phyloP scores from a whole-genome alignment of 2,113 vertebrate genomes.

The Dipodomys spectabilis region DNA sequence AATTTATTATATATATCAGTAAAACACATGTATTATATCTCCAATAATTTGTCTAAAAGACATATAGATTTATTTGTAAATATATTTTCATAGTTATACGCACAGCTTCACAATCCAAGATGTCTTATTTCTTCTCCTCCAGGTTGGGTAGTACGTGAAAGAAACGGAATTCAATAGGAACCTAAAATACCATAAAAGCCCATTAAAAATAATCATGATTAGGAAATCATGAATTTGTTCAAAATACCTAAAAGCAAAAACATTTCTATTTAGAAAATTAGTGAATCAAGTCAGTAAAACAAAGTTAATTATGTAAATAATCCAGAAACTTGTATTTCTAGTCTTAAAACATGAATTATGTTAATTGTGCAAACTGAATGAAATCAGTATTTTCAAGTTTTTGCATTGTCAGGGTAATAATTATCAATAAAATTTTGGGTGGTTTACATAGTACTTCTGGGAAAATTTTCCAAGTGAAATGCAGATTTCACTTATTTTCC shows the following conservation, averaged over 20 bases:
- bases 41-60: constrained; percentile 70
- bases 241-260: constrained; percentile 62
- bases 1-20: constrained; percentile 86
- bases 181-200: constrained; percentile 87
- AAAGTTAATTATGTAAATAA: constrained; percentile 34
- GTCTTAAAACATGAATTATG: constrained; percentile 40
- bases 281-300: constrained; percentile 71
- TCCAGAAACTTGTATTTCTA: constrained; percentile 29
- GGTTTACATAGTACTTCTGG: constrained; percentile 10
- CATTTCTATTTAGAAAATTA: constrained; percentile 75
- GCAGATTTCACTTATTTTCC: neutral
- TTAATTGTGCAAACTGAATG: constrained; percentile 30
- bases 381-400: neutral
- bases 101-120: constrained; percentile 84
- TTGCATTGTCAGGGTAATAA: neutral
- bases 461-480: neutral
- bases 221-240: constrained; percentile 41
- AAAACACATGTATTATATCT: constrained; percentile 39
- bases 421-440: neutral
- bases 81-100: constrained; percentile 83
- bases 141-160: constrained; percentile 81
- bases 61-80: constrained; percentile 75
- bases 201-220: constrained; percentile 80
- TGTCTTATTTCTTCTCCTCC: constrained; percentile 79
- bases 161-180: constrained; percentile 84